phyloP scores from a whole-genome alignment of 2,797 vertebrate species.

The Anguilla anguilla region DNA sequence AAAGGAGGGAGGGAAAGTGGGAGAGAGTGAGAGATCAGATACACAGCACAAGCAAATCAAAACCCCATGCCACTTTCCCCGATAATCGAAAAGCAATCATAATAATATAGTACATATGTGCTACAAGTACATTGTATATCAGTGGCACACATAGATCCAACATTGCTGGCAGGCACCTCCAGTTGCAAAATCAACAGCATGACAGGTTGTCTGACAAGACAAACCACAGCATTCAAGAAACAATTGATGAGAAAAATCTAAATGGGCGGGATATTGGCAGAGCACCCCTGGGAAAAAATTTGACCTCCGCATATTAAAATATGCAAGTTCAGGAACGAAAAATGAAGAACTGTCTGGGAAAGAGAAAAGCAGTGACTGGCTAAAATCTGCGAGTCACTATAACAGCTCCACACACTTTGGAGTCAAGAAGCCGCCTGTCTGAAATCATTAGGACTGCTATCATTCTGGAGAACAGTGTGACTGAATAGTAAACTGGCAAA shows the following conservation, averaged over 20 bases:
- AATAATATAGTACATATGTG: not conserved
- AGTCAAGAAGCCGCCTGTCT: not conserved
- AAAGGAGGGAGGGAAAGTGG: not conserved
- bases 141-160: not conserved
- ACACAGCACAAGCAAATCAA: not conserved
- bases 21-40: conserved; percentile 50
- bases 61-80: not conserved
- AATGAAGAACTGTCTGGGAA: not conserved
- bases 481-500: not conserved
- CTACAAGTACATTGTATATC: not conserved
- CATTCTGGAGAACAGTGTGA: not conserved
- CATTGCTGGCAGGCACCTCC: not conserved
- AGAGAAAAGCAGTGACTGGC: not conserved
- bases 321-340: not conserved
- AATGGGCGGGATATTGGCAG: not conserved
- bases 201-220: not conserved
- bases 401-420: not conserved
- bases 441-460: not conserved
- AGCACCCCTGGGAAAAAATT: not conserved
- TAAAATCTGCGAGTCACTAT: not conserved
- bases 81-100: not conserved
- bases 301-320: not conserved
- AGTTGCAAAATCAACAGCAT: not conserved
- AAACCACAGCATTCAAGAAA: not conserved
- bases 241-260: not conserved